Conservation (phyloP, 2,797 vertebrate species). For the Clarias pachynema region DNA sequence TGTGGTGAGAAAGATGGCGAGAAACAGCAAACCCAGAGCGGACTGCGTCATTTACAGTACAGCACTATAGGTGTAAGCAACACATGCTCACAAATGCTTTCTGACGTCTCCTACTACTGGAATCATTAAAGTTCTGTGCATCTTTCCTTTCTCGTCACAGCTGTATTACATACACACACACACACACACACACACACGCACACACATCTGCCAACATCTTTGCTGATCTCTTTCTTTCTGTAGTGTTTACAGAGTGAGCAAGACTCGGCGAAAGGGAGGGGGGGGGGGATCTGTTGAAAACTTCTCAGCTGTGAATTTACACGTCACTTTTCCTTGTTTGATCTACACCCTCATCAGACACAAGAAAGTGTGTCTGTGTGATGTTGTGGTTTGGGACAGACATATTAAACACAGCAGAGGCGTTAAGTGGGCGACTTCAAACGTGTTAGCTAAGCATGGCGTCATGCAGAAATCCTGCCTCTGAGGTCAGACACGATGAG, state of each 20-base stretch:
- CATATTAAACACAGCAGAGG: constrained; percentile 41
- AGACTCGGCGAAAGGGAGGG: constrained; percentile 30
- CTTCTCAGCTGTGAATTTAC: constrained; percentile 39
- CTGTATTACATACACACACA: constrained; percentile 32
- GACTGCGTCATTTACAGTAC: constrained; percentile 30
- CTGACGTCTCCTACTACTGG: constrained; percentile 50
- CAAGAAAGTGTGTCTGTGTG: constrained; percentile 34
- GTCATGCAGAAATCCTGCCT: constrained; percentile 37
- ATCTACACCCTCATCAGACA: constrained; percentile 54
- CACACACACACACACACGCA: constrained; percentile 29
- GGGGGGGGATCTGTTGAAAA: constrained; percentile 1
- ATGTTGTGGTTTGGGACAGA: constrained; percentile 44
- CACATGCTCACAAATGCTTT: constrained; percentile 37
- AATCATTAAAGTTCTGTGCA: constrained; percentile 48
- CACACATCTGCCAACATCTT: constrained; percentile 46
- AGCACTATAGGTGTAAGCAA: constrained; percentile 40
- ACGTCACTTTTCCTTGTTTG: constrained; percentile 51
- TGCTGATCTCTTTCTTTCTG: constrained; percentile 41
- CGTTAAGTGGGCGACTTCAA: constrained; percentile 41
- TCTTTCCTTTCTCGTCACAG: constrained; percentile 28
- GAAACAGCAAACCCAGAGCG: constrained; percentile 10
- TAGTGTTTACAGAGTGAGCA: constrained; percentile 43
- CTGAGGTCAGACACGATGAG: constrained; percentile 20
- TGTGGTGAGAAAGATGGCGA: neutral
- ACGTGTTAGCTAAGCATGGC: constrained; percentile 26